A percentile compares a stretch with the other conserved stretches of the same genome.
Conservation (phyloP, 2,888 invertebrate species). For the Lepeophtheirus nordmannii region DNA sequence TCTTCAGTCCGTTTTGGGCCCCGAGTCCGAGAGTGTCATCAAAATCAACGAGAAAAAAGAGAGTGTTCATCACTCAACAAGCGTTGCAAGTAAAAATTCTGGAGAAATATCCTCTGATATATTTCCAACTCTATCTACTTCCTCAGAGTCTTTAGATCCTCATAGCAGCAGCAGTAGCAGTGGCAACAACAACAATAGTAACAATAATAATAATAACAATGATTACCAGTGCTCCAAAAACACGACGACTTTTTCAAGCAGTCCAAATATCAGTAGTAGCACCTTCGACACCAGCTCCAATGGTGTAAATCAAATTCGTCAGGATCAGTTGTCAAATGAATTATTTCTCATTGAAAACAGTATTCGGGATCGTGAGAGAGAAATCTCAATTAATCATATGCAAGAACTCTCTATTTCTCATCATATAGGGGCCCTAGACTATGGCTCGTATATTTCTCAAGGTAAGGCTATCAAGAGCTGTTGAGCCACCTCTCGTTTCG, state of each 20-base stretch:
- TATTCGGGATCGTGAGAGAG: constrained; percentile 46
- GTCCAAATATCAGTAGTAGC: no score
- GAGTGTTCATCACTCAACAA: no score
- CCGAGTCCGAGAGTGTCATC: background rate
- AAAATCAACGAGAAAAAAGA: no score
- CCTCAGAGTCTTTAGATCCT: no score
- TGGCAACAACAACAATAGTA: no score
- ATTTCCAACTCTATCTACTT: no score
- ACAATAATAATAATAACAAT: no score
- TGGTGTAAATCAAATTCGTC: constrained; percentile 5
- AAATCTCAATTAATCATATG: constrained; percentile 29
- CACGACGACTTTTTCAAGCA: background rate
- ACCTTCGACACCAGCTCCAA: no score
- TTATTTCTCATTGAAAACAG: constrained; percentile 46
- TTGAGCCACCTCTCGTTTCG: background rate
- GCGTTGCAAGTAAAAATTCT: background rate
- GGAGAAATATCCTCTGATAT: background rate
- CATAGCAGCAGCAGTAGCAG: no score
- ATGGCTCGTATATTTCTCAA: constrained; percentile 16
- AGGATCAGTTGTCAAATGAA: constrained; percentile 41
- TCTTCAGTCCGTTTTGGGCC: constrained; percentile 4
- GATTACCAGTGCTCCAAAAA: no score
- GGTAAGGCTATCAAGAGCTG: constrained; percentile 14
- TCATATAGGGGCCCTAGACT: constrained; percentile 6
- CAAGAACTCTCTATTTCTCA: background rate